These are phyloP conservation scores for Phymorhynchus buccinoides DNA, from an alignment of 1,140 invertebrate species.

Conservation along the genomic window DNA sequence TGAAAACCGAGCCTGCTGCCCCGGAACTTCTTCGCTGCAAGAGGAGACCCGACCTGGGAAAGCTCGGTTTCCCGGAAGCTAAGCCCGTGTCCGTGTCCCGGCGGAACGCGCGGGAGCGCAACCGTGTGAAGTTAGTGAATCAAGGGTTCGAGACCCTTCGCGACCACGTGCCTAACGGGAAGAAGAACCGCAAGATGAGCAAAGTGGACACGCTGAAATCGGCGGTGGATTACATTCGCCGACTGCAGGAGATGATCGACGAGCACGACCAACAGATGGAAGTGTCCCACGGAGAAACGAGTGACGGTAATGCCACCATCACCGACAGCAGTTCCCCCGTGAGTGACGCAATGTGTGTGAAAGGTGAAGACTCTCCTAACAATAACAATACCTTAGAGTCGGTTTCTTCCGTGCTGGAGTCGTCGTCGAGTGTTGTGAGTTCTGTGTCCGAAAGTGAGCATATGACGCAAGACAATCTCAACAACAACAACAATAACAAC, in stretches of 20 bases:
- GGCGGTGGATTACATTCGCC: constrained; percentile 93
- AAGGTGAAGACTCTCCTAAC: neutral
- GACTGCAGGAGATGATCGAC: constrained; percentile 84
- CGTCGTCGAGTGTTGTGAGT: neutral
- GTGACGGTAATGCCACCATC: neutral
- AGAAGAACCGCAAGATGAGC: constrained; percentile 77
- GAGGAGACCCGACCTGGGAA: constrained; percentile 63
- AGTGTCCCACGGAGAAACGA: constrained; percentile 17
- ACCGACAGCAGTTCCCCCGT: neutral
- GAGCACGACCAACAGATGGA: constrained; percentile 62
- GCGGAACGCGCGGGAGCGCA: constrained; percentile 92
- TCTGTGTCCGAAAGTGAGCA: neutral
- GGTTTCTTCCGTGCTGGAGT: neutral
- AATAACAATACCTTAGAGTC: neutral
- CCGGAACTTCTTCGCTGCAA: constrained; percentile 67
- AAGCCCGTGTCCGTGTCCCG: constrained; percentile 89
- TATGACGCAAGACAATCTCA: constrained; percentile 32
- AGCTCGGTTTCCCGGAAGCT: constrained; percentile 63
- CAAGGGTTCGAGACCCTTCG: constrained; percentile 77
- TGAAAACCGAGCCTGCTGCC: constrained; percentile 28
- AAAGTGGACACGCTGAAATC: constrained; percentile 94
- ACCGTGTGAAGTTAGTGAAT: constrained; percentile 93
- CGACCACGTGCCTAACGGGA: constrained; percentile 70
- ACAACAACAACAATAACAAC: constrained; percentile 37
- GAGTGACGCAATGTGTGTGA: neutral